phyloP scores from a whole-genome alignment of 2,797 vertebrate genomes.

The Darevskia mixta region DNA sequence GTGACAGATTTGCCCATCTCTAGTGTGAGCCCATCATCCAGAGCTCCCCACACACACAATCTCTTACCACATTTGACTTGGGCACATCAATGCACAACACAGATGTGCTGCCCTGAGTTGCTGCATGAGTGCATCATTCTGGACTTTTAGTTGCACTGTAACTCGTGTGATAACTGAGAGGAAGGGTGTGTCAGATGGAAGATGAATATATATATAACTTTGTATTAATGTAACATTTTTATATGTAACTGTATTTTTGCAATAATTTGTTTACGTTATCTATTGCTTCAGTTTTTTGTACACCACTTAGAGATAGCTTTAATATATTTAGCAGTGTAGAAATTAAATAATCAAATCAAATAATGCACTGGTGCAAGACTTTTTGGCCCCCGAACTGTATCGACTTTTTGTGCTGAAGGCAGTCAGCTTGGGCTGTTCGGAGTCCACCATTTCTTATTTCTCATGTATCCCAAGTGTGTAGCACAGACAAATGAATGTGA shows the following conservation, averaged over 20 bases:
- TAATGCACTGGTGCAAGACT: neutral
- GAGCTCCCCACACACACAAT: no score
- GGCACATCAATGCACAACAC: neutral
- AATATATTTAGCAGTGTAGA: no score
- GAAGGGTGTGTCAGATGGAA: no score
- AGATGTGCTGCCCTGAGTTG: neutral
- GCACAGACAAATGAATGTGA: conserved; percentile 24
- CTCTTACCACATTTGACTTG: neutral
- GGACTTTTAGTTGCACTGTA: neutral
- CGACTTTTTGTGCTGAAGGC: neutral
- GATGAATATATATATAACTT: no score
- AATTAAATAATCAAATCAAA: no score
- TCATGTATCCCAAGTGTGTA: conserved; percentile 14
- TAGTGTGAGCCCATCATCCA: no score
- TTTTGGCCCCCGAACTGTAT: no score
- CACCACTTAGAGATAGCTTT: no score
- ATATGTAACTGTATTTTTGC: no score
- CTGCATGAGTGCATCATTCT: neutral
- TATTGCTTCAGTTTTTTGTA: neutral
- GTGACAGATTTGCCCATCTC: no score
- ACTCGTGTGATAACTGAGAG: no score
- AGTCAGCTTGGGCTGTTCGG: neutral
- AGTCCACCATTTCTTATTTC: neutral
- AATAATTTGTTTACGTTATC: neutral
- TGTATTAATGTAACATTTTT: no score